Evolutionary conservation across 2,113 vertebrate genomes (phyloP).

Genomic region (Pedetes capensis): DNA sequence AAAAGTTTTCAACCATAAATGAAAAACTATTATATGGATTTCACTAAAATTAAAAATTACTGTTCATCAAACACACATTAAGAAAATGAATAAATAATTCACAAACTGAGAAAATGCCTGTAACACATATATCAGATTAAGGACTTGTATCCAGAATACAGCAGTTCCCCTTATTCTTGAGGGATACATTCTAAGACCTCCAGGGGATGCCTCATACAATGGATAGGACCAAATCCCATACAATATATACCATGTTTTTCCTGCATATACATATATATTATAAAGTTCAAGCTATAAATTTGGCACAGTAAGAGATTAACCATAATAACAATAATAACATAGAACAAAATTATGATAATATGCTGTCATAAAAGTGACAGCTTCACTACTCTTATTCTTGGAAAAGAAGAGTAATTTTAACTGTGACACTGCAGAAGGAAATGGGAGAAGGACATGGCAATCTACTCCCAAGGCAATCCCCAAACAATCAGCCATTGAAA

Average conservation of each 20-base stretch:
- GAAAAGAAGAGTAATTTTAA: not conserved
- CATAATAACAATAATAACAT: not conserved
- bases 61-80: not conserved
- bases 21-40: not conserved
- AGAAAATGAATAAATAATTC: not conserved
- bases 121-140: not conserved
- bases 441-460: too few relatives aligned
- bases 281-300: too few relatives aligned
- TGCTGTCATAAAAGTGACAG: not conserved
- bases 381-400: not conserved
- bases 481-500: too few relatives aligned
- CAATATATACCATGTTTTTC: not conserved
- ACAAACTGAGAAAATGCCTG: constrained; percentile 22
- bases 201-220: not conserved
- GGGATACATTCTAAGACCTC: not conserved
- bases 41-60: constrained; percentile 11
- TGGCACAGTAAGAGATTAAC: not conserved
- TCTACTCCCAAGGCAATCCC: too few relatives aligned
- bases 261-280: not conserved
- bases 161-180: not conserved
- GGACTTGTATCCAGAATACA: not conserved
- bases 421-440: too few relatives aligned
- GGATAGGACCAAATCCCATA: not conserved
- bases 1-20: not conserved
- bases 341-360: not conserved